Conservation (phyloP, 2,888 invertebrate species). For the Machimus atricapillus region DNA sequence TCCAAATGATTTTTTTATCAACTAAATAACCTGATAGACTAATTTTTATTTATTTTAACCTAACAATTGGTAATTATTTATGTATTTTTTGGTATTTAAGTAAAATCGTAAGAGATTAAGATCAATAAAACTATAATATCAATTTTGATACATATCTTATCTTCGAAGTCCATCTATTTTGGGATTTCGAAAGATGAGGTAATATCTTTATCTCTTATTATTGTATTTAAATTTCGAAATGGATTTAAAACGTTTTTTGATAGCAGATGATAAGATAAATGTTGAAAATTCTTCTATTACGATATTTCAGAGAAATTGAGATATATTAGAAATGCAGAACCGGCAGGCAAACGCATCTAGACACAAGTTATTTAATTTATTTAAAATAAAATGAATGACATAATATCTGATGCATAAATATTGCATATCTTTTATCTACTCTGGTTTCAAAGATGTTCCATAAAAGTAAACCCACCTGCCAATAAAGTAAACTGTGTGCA, state of each 20-base stretch:
- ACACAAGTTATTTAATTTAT: not conserved
- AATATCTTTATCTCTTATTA: slow-evolving; percentile 38
- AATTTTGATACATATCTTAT: not conserved
- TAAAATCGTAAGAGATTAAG: no score
- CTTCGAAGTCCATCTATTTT: not conserved
- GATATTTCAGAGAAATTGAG: not conserved
- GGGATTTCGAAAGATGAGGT: slow-evolving; percentile 34
- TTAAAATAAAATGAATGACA: not conserved
- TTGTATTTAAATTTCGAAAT: not conserved
- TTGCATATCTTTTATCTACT: not conserved
- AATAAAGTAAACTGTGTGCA: not conserved
- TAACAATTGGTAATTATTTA: not conserved
- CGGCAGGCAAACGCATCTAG: not conserved
- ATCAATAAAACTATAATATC: not conserved
- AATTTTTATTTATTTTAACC: not conserved
- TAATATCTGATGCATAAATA: not conserved
- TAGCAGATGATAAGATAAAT: not conserved
- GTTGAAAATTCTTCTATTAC: not conserved
- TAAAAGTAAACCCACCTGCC: not conserved
- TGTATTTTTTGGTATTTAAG: not conserved
- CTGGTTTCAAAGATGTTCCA: not conserved
- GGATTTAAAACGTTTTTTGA: not conserved
- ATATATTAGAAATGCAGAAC: no score
- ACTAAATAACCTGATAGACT: not conserved
- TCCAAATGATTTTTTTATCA: not conserved